These are phyloP conservation scores for Pavo muticus DNA, from an alignment of 2,113 vertebrate species.

Conservation along the genomic window DNA sequence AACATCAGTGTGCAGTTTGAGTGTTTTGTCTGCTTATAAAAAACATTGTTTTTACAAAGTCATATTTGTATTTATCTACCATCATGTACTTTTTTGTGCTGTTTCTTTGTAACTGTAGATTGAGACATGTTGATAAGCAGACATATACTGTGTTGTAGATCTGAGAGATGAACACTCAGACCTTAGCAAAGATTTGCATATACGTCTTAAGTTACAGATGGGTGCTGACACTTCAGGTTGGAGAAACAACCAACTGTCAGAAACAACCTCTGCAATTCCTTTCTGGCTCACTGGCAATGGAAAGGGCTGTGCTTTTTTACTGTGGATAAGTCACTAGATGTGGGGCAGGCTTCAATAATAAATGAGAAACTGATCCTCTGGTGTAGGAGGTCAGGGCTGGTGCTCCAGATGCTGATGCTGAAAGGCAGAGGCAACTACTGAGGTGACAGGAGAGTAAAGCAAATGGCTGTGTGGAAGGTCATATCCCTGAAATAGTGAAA, in stretches of 20 bases:
- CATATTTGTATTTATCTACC: rapidly evolving
- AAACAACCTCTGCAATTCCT: not conserved
- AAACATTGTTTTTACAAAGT: not conserved
- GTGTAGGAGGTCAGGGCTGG: not conserved
- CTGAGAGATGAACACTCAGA: not conserved
- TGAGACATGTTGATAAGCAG: not conserved
- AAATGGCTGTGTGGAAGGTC: not conserved
- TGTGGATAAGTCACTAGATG: not conserved
- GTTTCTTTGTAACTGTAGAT: not conserved
- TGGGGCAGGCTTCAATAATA: not conserved
- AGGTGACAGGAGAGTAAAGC: not conserved
- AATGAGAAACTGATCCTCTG: not conserved
- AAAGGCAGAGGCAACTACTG: not conserved
- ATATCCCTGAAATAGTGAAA: not conserved
- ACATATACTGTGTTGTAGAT: not conserved
- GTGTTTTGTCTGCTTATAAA: not conserved
- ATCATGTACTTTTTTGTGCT: not conserved
- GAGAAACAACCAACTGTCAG: not conserved
- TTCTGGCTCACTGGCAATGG: not conserved
- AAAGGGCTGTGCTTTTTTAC: not conserved
- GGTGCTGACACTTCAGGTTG: not conserved
- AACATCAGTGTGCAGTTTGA: not conserved
- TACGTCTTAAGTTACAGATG: not conserved
- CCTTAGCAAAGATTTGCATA: not conserved
- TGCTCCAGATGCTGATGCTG: not conserved